phyloP scores from a whole-genome alignment of 1,140 invertebrate species.

The Tetramorium alpestre region DNA sequence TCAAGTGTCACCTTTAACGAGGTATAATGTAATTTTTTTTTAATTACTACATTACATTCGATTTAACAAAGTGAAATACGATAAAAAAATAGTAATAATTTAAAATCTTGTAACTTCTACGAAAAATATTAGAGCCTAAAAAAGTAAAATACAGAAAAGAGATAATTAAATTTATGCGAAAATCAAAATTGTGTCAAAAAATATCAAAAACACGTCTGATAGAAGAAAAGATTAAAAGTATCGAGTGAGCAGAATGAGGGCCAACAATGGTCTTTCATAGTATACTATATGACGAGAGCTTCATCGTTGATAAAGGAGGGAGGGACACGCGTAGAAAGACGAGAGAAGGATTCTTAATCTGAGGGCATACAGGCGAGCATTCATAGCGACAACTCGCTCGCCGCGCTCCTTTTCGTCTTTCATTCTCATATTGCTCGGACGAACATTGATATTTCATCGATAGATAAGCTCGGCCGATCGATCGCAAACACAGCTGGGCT shows the following conservation, averaged over 20 bases:
- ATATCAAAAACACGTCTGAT: neutral
- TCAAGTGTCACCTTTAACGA: neutral
- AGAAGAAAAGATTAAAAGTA: neutral
- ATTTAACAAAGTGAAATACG: too few relatives aligned
- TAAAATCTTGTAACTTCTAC: too few relatives aligned
- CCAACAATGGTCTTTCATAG: too few relatives aligned
- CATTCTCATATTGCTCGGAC: conserved; percentile 29
- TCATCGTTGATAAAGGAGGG: conserved; percentile 38
- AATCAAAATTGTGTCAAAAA: neutral
- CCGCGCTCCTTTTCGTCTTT: conserved; percentile 49
- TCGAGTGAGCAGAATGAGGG: too few relatives aligned
- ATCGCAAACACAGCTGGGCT: conserved; percentile 83
- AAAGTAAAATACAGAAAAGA: neutral
- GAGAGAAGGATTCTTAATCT: conserved; percentile 51
- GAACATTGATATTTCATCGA: conserved; percentile 80
- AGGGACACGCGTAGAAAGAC: conserved; percentile 1
- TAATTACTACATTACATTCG: neutral
- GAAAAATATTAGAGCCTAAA: too few relatives aligned
- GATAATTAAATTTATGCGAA: neutral
- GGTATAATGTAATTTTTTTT: neutral
- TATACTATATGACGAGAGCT: conserved; percentile 34
- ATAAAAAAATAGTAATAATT: too few relatives aligned
- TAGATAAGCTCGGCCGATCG: conserved; percentile 81
- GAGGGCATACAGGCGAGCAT: conserved; percentile 74
- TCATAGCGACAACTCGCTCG: conserved; percentile 66